These are phyloP conservation scores for Smithornis capensis DNA, from an alignment of 2,113 vertebrate genomes.

Conservation along the genomic window DNA sequence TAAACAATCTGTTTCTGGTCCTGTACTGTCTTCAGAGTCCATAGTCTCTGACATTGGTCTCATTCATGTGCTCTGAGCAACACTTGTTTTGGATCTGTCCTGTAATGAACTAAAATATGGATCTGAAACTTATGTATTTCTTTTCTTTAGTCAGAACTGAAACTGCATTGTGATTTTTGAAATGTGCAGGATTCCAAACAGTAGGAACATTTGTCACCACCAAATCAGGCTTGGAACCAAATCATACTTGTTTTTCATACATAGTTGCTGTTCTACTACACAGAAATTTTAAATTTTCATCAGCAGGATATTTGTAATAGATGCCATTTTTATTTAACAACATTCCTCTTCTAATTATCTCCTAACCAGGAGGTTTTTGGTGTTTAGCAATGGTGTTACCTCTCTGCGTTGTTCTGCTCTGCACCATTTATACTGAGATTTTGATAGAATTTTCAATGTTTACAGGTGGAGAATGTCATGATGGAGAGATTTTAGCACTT, in stretches of 20 bases:
- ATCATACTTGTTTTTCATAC: not conserved
- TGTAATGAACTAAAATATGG: not conserved
- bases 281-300: not conserved
- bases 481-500: not conserved
- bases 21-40: not conserved
- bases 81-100: not conserved
- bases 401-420: not conserved
- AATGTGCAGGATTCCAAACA: not conserved
- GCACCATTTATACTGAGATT: not conserved
- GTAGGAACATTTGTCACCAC: rapidly evolving
- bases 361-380: rapidly evolving
- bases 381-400: not conserved
- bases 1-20: not conserved
- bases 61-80: not conserved
- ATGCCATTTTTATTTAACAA: not conserved
- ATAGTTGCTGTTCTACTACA: not conserved
- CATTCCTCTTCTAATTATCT: not conserved
- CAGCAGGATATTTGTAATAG: not conserved
- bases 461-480: not conserved
- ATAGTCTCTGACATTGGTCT: not conserved
- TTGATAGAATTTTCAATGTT: not conserved
- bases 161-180: not conserved
- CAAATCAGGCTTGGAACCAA: not conserved
- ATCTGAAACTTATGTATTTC: not conserved
- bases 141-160: not conserved